Percentiles rank a stretch among this genome's conserved stretches.
Conservation (phyloP, 37 sponge, comb jelly and placozoan species). For the Halichondria panicea region DNA sequence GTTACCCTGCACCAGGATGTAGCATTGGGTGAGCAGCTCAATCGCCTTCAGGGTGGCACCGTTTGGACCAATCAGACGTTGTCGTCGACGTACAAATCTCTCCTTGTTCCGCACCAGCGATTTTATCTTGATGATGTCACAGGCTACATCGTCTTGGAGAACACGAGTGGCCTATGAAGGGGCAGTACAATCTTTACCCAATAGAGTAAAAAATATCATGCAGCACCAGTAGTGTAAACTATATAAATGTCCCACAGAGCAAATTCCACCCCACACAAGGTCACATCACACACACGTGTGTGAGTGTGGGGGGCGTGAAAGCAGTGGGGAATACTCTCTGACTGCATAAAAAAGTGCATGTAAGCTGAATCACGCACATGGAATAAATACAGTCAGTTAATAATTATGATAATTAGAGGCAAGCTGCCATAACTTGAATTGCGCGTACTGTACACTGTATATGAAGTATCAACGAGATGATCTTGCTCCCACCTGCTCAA, state of each 20-base stretch:
- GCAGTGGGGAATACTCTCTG: conserved; percentile 8
- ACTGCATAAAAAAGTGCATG: conserved; percentile 5
- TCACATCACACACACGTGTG: not conserved
- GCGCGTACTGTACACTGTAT: too few relatives aligned
- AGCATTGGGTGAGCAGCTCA: conserved; percentile 95
- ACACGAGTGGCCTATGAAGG: conserved; percentile 75
- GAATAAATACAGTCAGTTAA: too few relatives aligned
- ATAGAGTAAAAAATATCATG: not conserved
- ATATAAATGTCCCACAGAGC: conserved; percentile 20
- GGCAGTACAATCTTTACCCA: too few relatives aligned
- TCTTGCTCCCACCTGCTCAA: conserved; percentile 95
- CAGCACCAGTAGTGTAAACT: not conserved
- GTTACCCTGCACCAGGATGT: conserved; percentile 95
- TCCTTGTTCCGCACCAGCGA: conserved; percentile 94
- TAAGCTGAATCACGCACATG: too few relatives aligned
- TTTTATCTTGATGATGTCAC: conserved; percentile 96
- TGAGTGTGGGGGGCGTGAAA: not conserved
- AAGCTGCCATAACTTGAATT: too few relatives aligned
- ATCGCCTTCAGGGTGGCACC: conserved; percentile 96
- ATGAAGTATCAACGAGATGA: too few relatives aligned
- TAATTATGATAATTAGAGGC: too few relatives aligned
- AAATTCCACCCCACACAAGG: conserved; percentile 1
- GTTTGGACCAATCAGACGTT: conserved; percentile 92
- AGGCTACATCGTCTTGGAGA: conserved; percentile 81
- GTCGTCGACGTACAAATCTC: conserved; percentile 93